Conservation (phyloP, 2,113 vertebrate species). For the Eurystomus gularis region DNA sequence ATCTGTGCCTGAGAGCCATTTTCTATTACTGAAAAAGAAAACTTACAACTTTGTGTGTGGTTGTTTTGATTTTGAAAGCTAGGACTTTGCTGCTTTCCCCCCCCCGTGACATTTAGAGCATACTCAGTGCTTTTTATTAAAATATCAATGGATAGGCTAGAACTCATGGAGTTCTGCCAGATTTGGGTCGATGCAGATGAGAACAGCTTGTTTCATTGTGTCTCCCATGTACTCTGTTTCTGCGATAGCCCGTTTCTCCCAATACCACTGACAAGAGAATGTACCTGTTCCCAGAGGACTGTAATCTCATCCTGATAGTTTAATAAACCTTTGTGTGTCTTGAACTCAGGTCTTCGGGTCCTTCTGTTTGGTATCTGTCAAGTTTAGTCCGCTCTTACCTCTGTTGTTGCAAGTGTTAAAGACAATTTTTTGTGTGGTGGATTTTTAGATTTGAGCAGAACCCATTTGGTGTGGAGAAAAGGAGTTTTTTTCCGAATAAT, state of each 20-base stretch:
- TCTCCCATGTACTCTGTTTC: background rate
- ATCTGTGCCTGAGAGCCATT: background rate
- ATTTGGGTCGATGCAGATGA: background rate
- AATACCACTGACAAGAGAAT: background rate
- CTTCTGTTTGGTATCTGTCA: background rate
- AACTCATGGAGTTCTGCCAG: background rate
- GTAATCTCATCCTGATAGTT: background rate
- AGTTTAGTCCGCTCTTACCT: rapidly evolving
- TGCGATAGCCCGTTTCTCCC: background rate
- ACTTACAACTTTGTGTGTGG: background rate
- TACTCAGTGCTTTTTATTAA: background rate
- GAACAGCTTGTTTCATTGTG: background rate
- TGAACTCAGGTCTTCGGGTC: background rate
- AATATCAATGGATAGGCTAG: background rate
- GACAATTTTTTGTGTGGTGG: background rate
- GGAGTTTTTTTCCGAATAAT: rapidly evolving
- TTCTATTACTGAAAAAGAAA: background rate
- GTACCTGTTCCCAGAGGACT: background rate
- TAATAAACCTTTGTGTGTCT: background rate
- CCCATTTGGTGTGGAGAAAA: background rate
- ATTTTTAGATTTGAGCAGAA: background rate
- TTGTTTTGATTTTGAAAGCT: background rate
- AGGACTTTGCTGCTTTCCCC: background rate
- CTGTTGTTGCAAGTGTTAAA: background rate
- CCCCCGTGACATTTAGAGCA: background rate